Base-by-base conservation (phyloP, 2,113 vertebrate species). In the Osmerus mordax region DNA sequence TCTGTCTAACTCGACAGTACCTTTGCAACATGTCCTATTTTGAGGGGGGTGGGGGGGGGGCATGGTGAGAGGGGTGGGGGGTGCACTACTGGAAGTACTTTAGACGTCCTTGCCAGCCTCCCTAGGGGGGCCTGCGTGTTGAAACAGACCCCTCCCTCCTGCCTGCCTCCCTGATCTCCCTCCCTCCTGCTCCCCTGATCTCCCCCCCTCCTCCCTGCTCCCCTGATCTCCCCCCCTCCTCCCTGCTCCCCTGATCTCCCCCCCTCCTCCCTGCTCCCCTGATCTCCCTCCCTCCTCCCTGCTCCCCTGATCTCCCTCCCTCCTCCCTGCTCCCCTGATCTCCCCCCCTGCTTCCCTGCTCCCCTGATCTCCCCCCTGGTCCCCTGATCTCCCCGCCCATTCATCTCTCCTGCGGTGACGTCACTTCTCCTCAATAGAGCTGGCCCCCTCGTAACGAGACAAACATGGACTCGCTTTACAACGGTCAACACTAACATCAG, bases 81-180 rank as follows among this genome's bases (percentile, higher is more conserved):
- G 7, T 5, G 41, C 8, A 7, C 8, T 47, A 9, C 41, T 47
- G 89, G 89, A 89, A 89, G 87, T 90, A 79, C 86, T 86, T 87
- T 83, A 80, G 79, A 88, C 84, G 86, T 87, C 78, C 72, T 70
- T 82, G 80, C 84, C 85, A 78, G 54, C 85, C 79, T 89, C 74
- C 89, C 88, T 81, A 81, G 85, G 89, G 83, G 88, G 87, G 81
- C 75, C 75, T 91, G 87, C 90, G 21, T 88, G 88, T 88, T 59
- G 76, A 87, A 78, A 79, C 90, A 74, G 79, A 78, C 78, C 74
- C 71, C 55, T 67, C 73, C 76, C 29, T 55, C 67, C 23, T 67
- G 64, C 70, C 66, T 55, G 67, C 69, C 66, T 77, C 74, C 72
- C 32, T 36, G 32, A 36, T 36, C 32, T 67, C 74, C 72, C 55